These are phyloP conservation scores for Pomacea canaliculata DNA, from an alignment of 2,888 invertebrate genomes.

Conservation along the genomic window DNA sequence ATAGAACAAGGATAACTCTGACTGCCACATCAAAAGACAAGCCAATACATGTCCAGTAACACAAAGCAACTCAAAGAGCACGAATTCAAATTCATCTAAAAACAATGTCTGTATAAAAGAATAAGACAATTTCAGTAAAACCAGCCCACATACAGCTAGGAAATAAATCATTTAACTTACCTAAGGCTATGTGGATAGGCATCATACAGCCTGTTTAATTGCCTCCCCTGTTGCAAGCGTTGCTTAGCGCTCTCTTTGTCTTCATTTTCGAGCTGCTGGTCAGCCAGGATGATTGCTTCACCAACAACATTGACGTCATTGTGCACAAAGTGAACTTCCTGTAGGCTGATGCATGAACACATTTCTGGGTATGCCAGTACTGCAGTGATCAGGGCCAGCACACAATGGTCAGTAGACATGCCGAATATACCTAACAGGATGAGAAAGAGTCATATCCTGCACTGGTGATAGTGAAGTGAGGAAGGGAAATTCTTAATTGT, in stretches of 20 bases:
- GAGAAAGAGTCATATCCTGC: too few species aligned
- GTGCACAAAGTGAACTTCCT: conserved; percentile 46
- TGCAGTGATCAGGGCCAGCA: conserved; percentile 40
- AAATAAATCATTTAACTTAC: background rate
- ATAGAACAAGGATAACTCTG: too few species aligned
- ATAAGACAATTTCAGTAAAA: too few species aligned
- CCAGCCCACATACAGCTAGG: too few species aligned
- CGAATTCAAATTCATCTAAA: too few species aligned
- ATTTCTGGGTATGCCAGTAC: conserved; percentile 29
- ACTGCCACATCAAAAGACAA: too few species aligned
- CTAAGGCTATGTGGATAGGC: background rate
- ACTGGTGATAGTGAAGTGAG: too few species aligned
- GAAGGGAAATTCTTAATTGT: too few species aligned
- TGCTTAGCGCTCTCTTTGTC: background rate
- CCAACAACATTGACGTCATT: conserved; percentile 31
- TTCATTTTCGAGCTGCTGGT: conserved; percentile 8
- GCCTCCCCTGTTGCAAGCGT: conserved; percentile 1
- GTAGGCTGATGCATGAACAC: conserved; percentile 4
- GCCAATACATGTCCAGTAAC: too few species aligned
- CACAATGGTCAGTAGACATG: conserved; percentile 41
- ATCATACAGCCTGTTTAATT: background rate
- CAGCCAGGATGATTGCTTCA: conserved; percentile 21
- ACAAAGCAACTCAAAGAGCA: too few species aligned
- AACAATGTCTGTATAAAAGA: too few species aligned
- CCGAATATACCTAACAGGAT: conserved; percentile 36